phyloP scores from a whole-genome alignment of 2,797 vertebrate species.

The Limosa lapponica region DNA sequence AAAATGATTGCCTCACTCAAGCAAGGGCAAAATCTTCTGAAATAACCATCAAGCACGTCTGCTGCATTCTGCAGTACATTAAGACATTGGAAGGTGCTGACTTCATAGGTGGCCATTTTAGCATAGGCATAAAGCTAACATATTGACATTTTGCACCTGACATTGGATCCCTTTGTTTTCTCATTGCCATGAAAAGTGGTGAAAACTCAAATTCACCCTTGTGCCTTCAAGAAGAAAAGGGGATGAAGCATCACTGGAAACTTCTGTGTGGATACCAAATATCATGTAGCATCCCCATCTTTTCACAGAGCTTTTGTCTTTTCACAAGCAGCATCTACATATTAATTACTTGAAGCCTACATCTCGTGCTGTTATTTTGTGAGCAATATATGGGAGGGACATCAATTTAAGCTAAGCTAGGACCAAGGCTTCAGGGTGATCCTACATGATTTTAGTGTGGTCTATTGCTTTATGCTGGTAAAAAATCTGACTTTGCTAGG shows the following conservation, averaged over 20 bases:
- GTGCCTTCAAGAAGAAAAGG: background rate
- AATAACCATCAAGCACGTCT: background rate
- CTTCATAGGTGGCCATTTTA: constrained; percentile 9
- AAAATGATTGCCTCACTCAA: background rate
- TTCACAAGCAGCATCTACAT: background rate
- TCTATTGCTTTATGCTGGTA: background rate
- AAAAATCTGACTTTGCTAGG: background rate
- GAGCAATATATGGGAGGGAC: background rate
- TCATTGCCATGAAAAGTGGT: background rate
- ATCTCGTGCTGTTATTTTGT: background rate
- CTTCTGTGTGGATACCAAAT: background rate
- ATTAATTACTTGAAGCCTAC: background rate
- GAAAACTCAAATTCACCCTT: background rate
- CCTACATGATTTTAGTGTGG: background rate
- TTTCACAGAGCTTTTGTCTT: background rate
- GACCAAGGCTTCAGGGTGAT: background rate
- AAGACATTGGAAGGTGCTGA: background rate
- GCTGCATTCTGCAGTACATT: background rate
- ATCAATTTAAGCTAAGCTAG: background rate
- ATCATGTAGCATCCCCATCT: background rate
- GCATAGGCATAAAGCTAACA: background rate
- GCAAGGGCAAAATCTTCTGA: background rate
- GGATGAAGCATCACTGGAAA: background rate
- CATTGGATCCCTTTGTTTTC: background rate
- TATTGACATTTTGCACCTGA: background rate